Evolutionary conservation across 2,888 invertebrate species (phyloP), one percentile per base, ranked within the genome.

Genomic region (Trissonchulus latispiculum): DNA sequence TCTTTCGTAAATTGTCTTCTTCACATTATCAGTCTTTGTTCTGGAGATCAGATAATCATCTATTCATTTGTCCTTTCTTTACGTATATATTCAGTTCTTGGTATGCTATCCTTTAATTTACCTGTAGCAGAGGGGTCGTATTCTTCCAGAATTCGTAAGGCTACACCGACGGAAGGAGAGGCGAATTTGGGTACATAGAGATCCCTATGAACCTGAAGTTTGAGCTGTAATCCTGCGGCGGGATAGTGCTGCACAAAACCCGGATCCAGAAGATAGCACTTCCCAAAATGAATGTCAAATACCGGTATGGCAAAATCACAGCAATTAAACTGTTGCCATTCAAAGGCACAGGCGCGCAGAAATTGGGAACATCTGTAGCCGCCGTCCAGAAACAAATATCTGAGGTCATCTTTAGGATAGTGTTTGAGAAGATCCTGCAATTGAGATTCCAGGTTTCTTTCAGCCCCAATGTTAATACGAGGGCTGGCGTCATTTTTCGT

Each of bases 121-220:
- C 69, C 69, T 8, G 69, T 68, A 23, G 69, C 69, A 33, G 69
- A 68, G 23, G 69, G 69, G n/a, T 68, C 69, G 33, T 68, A 68
- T 3, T 32, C n/a, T 36, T 68, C n/a, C 69, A 68, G 28, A 8
- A 68, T 68, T 36, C 69, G 29, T 3, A 68, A 36, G 33, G 69
- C 69, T 8, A 68, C 33, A 2, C 69, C 69, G 33, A 68, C 69
- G n/a, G 69, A 68, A 3, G 69, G 69, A 28, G 69, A 68, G 3
- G 69, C 69, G 36, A 68, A 68, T 68, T 36, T 32, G n/a, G 69
- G 69, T n/a, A 68, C 69, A 36, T 68, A 68, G 35, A 68, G n/a
- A n/a, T 68, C 33, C 3, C 33, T 32, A 36, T 68, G 69, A 68
- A 68, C 33, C 28, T 36, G 69, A 32, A 68, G 31, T 68, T 68